Base-by-base conservation (phyloP, 2,797 vertebrate species). In the Hafferia zeledoni region DNA sequence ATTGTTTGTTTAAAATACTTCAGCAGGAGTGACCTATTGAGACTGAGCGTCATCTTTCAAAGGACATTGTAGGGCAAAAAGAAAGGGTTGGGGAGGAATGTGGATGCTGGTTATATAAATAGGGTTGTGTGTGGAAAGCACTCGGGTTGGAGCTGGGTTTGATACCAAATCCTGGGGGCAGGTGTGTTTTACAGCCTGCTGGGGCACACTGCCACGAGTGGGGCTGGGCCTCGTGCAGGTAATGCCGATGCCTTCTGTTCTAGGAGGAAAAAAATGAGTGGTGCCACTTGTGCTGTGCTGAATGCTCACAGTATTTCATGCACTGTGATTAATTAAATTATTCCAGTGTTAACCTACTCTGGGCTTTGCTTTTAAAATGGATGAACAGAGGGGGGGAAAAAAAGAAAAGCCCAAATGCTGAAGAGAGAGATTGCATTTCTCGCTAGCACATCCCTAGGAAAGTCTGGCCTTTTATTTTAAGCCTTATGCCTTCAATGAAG, bases 311-410 rank as follows among this genome's bases (percentile, higher is more conserved):
- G 64, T 93, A 79, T 96, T 94, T 94, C 92, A 90, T 84, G 83
- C 74, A 41, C 65, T 87, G 94, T 94, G 93, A 92, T 95, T 95
- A 95, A 96, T 94, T 93, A 93, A 95, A 95, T 91, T 90, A 96
- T 92, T 94, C 87, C 94, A 87, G 87, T 88, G 90, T 95, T 97
- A 97, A 93, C 91, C 95, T 93, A 76, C 74, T 92, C 69, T 83
- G 79, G 94, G 92, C 92, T 89, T 92, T 83, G 93, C 95, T 96
- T 96, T 95, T 96, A 95, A 94, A 96, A 96, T 92, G 90, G 91
- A 86, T 95, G 95, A 94, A 86, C 23, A 3, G 82, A 35, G 61
- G 41, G 28, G 15, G 13, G 5, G 2, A 3, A 20, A 20, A 75
- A 61, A 81, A 78, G 31, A 65, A 90, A 65, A 67, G 13, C 28